Conservation (phyloP, 2,113 vertebrate species). For the Junco hyemalis region DNA sequence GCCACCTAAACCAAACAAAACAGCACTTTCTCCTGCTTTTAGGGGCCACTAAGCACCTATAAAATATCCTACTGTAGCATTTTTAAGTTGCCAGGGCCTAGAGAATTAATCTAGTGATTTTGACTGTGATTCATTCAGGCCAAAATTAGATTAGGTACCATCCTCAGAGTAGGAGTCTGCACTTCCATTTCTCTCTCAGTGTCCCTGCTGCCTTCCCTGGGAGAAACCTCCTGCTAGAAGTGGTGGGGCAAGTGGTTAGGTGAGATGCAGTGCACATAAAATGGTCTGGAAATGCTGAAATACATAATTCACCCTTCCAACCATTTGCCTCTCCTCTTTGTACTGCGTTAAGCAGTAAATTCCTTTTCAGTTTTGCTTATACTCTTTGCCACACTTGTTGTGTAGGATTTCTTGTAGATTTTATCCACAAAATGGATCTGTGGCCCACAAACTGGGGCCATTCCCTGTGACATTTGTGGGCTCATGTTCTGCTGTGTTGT, state of each 20-base stretch:
- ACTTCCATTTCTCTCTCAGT: background rate
- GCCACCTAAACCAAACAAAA: constrained; percentile 26
- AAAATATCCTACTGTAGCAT: background rate
- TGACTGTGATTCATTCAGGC: background rate
- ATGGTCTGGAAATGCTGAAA: background rate
- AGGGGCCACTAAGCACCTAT: background rate
- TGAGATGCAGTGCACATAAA: background rate
- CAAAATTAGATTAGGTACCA: background rate
- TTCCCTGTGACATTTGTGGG: background rate
- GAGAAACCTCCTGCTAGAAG: background rate
- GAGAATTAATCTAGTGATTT: background rate
- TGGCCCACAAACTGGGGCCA: background rate
- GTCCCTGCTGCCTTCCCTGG: background rate
- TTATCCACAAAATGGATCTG: background rate
- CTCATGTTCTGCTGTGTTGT: background rate
- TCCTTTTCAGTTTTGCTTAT: background rate
- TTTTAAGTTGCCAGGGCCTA: background rate
- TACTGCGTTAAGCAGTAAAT: background rate
- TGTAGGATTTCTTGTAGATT: background rate
- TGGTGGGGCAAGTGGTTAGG: background rate
- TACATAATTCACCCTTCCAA: background rate
- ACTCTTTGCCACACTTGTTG: background rate
- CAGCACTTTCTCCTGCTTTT: background rate
- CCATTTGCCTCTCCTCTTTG: background rate
- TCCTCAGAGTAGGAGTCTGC: background rate